phyloP scores from a whole-genome alignment of 2,113 vertebrate species.

The Elanus axillaris region DNA sequence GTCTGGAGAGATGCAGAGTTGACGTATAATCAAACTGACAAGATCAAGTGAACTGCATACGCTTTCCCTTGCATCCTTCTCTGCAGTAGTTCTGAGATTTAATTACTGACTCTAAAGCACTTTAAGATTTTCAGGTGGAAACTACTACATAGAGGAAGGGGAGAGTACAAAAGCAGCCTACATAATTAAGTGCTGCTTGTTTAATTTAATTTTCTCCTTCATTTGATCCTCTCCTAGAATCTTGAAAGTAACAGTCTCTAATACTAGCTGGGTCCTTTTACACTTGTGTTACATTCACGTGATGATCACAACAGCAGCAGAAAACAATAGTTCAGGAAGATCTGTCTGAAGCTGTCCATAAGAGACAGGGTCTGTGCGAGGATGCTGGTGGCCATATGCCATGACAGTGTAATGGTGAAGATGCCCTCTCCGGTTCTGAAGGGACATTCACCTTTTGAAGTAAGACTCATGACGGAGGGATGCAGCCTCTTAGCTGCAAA shows the following conservation, averaged over 20 bases:
- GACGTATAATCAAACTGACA: constrained; percentile 21
- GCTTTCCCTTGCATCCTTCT: constrained; percentile 4
- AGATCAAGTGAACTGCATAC: background rate
- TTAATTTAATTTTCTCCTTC: constrained; percentile 65
- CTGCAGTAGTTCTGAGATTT: constrained; percentile 29
- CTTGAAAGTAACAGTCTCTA: constrained; percentile 24
- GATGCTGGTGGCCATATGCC: fast-evolving
- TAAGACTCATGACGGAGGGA: fast-evolving
- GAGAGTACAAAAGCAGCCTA: constrained; percentile 45
- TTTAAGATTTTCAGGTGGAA: constrained; percentile 66
- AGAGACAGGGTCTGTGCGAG: background rate
- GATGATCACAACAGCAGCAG: background rate
- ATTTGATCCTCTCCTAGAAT: constrained; percentile 57
- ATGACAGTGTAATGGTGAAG: fast-evolving
- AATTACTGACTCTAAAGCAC: constrained; percentile 61
- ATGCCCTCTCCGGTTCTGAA: background rate
- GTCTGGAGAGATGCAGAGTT: constrained; percentile 13
- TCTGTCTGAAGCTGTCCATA: background rate
- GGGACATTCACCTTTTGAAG: fast-evolving
- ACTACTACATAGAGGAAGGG: constrained; percentile 20
- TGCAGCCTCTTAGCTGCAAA: background rate
- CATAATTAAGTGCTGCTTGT: constrained; percentile 61
- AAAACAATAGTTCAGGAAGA: background rate
- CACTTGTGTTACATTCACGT: background rate
- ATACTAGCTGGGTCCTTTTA: constrained; percentile 22